These are phyloP conservation scores for Lordiphosa stackelbergi DNA, from an alignment of 1,140 invertebrate genomes.

Conservation along the genomic window DNA sequence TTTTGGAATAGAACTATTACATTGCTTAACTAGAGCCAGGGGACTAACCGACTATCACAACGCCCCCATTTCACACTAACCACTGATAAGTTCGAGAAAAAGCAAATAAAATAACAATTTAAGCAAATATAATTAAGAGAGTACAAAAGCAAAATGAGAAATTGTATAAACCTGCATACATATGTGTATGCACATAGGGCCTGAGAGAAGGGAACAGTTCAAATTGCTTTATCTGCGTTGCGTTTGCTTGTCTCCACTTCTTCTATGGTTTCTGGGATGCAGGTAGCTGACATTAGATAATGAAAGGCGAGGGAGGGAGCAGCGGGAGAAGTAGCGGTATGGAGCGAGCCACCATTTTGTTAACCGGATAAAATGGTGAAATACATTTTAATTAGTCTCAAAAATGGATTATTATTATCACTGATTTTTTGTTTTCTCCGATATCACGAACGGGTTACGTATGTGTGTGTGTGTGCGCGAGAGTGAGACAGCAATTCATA, in stretches of 20 bases:
- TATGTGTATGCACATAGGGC: not conserved
- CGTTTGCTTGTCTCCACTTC: conserved; percentile 6
- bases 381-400: not conserved
- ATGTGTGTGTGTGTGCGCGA: conserved; percentile 38
- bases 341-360: conserved; percentile 47
- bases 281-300: conserved; percentile 17
- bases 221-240: conserved; percentile 23
- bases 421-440: conserved; percentile 11
- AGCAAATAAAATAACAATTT: conserved; percentile 35
- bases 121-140: conserved; percentile 38
- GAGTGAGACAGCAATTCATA: conserved; percentile 40
- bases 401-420: conserved; percentile 9
- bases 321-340: conserved; percentile 22
- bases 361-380: conserved; percentile 10
- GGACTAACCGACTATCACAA: conserved; percentile 1
- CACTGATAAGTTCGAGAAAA: not conserved
- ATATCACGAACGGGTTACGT: conserved; percentile 47
- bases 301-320: too few species aligned
- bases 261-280: conserved; percentile 12
- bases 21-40: not conserved
- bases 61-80: conserved; percentile 7
- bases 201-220: conserved; percentile 11
- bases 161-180: conserved; percentile 39
- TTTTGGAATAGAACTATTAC: conserved; percentile 3
- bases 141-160: conserved; percentile 14